Evolutionary conservation across 1,140 invertebrate genomes (phyloP), one percentile per base, ranked within the genome.

Genomic region (Eueides isabella): DNA sequence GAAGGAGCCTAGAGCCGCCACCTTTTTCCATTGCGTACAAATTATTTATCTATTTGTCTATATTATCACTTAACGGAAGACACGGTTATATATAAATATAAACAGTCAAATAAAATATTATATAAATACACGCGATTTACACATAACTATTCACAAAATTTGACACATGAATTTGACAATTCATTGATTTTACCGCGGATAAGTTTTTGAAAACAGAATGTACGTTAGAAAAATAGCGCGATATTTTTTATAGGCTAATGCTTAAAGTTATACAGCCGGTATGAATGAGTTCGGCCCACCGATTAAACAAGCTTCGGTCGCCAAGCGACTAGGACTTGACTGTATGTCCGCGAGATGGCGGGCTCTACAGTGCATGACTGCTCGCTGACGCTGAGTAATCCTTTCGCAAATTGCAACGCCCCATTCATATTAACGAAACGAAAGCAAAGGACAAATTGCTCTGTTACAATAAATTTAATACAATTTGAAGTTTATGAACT

Each of bases 1-100:
- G 93, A 62, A 92, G 88, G 77, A 95, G 91, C 87, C 89, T 93
- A 72, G 94, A 95, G 33, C 87, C 89, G 41, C 87, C 85, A 55
- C 65, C 82, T 71, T 88, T 92, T 80, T 92, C 88, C 90, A 92
- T 92, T 66, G 78, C 85, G 65, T 70, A 74, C 29, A 70, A 70
- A 74, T 70, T 55, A 23, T 55, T 23, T 6, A 0, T 55, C 48
- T 11, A 23, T 55, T 23, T 11, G 19, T 55, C 41, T 70, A 75
- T 71, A 38, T 64, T 71, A 67, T 71, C 77, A 76, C 77, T 73
- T 35, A 79, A 67, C 73, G 80, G 80, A 81, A 81, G 77, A 81
- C 78, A 77, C 65, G 71, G 12, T 31, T 72, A 70, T 61, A 78
- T 62, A 75, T 71, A 44, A 69, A 55, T 72, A 74, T 63, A 78